Conservation (phyloP, 2,888 invertebrate genomes). For the Melanophora roralis region DNA sequence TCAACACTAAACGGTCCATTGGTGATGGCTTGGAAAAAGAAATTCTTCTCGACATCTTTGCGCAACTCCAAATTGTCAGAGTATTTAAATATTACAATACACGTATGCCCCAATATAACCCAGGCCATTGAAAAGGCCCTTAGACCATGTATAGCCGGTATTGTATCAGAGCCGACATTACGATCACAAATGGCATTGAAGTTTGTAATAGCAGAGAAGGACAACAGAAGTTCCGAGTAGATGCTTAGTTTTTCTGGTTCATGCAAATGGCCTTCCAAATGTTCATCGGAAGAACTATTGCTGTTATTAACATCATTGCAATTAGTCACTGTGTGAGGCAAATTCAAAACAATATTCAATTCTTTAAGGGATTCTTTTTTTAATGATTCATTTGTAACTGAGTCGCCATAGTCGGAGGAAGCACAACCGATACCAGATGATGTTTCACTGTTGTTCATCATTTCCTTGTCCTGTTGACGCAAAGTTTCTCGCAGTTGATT, state of each 20-base stretch:
- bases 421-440: slow-evolving; percentile 78
- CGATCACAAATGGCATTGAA: slow-evolving; percentile 88
- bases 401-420: slow-evolving; percentile 77
- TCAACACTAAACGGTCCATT: slow-evolving; percentile 90
- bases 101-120: slow-evolving; percentile 86
- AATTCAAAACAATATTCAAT: slow-evolving; percentile 74
- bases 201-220: slow-evolving; percentile 88
- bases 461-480: slow-evolving; percentile 75
- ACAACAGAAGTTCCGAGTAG: slow-evolving; percentile 82
- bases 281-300: slow-evolving; percentile 79
- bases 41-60: slow-evolving; percentile 85
- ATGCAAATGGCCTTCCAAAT: slow-evolving; percentile 79
- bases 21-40: slow-evolving; percentile 87
- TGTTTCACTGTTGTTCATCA: slow-evolving; percentile 76
- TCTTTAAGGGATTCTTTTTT: slow-evolving; percentile 73
- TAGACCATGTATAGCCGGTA: slow-evolving; percentile 85
- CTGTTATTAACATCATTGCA: slow-evolving; percentile 53
- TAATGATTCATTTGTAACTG: slow-evolving; percentile 71
- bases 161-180: slow-evolving; percentile 87
- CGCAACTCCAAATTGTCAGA: slow-evolving; percentile 88
- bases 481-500: slow-evolving; percentile 71
- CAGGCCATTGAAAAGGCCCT: slow-evolving; percentile 83
- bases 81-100: slow-evolving; percentile 89
- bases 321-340: slow-evolving; percentile 77
- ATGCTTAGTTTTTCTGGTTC: slow-evolving; percentile 78